Evolutionary conservation across 2,888 invertebrate genomes (phyloP).

Genomic region (Eupithecia abbreviata): DNA sequence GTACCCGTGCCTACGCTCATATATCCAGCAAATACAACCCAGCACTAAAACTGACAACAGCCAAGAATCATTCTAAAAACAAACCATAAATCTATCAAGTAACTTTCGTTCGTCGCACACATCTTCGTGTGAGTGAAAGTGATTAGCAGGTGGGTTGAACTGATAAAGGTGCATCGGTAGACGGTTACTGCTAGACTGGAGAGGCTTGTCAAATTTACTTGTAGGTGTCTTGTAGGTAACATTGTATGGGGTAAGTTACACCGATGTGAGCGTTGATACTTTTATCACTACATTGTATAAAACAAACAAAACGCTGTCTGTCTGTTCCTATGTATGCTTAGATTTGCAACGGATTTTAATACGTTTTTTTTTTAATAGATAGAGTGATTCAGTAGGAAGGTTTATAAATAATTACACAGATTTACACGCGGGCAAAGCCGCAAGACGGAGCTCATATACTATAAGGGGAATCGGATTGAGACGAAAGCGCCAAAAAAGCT

Average conservation of each 20-base stretch:
- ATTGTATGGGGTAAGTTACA: slow-evolving; percentile 43
- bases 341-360: too few species aligned
- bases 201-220: slow-evolving; percentile 64
- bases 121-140: slow-evolving; percentile 14
- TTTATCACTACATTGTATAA: background rate
- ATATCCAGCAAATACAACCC: background rate
- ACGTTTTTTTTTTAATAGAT: too few species aligned
- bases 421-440: too few species aligned
- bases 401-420: too few species aligned
- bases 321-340: too few species aligned
- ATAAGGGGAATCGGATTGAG: background rate
- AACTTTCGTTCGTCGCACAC: slow-evolving; percentile 47
- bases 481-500: background rate
- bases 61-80: slow-evolving; percentile 42
- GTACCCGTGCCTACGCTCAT: background rate
- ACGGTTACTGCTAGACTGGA: slow-evolving; percentile 45
- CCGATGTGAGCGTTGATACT: slow-evolving; percentile 36
- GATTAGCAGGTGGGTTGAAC: slow-evolving; percentile 50
- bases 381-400: too few species aligned
- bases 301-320: too few species aligned
- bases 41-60: slow-evolving; percentile 11
- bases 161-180: slow-evolving; percentile 41
- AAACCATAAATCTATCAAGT: slow-evolving; percentile 55
- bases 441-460: too few species aligned
- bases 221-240: slow-evolving; percentile 44